Percentiles rank a stretch among this genome's conserved stretches.
phyloP scores from a whole-genome alignment of 2,113 vertebrate species.

The zebrafish (Danio rerio) region DNA sequence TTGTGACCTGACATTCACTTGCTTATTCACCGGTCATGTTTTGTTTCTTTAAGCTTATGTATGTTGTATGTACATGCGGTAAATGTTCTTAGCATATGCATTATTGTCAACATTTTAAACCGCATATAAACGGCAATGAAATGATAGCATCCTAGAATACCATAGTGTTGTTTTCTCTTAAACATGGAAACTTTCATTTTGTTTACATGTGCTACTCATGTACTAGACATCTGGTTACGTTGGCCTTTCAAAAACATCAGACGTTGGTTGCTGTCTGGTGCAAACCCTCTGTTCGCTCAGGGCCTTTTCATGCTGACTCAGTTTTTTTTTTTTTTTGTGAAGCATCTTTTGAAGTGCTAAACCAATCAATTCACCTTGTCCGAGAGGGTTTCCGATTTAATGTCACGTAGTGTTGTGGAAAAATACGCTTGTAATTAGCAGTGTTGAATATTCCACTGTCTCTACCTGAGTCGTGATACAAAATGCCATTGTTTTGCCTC shows the following conservation, averaged over 20 bases:
- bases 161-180: not conserved
- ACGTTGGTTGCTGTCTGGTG: not conserved
- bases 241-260: slow-evolving; percentile 14
- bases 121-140: no score
- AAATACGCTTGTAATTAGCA: slow-evolving; percentile 58
- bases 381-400: slow-evolving; percentile 37
- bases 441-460: slow-evolving; percentile 43
- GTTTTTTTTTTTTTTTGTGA: slow-evolving; percentile 32
- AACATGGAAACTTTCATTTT: not conserved
- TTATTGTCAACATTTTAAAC: no score
- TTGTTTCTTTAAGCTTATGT: not conserved
- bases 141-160: no score
- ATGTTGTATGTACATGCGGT: no score
- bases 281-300: not conserved
- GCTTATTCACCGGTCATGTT: not conserved
- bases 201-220: not conserved
- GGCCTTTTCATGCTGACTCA: slow-evolving; percentile 31
- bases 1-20: not conserved
- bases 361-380: slow-evolving; percentile 27
- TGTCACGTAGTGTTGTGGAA: slow-evolving; percentile 46
- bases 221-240: not conserved
- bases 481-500: slow-evolving; percentile 49
- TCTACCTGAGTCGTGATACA: slow-evolving; percentile 40
- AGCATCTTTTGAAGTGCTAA: slow-evolving; percentile 39
- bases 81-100: no score